Evolutionary conservation across 2,888 invertebrate genomes (phyloP).

Genomic region (Drosophila buzzatii): DNA sequence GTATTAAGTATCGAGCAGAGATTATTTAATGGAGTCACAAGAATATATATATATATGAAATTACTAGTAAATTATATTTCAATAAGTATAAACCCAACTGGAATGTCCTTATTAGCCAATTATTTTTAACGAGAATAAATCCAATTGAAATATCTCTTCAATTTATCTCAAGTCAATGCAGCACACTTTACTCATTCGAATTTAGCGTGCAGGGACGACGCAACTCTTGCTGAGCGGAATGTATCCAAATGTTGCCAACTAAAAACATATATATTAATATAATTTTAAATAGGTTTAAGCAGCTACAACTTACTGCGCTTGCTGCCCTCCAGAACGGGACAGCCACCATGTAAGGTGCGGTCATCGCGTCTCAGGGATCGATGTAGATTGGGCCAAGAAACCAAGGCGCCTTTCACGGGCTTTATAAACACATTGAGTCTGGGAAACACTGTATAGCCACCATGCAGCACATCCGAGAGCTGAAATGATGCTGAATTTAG

Average conservation of each 20-base stretch:
- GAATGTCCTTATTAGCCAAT: too few species aligned
- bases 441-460: slow-evolving; percentile 98
- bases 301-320: slow-evolving; percentile 92
- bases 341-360: slow-evolving; percentile 96
- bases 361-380: slow-evolving; percentile 94
- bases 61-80: background rate
- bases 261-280: slow-evolving; percentile 1
- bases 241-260: slow-evolving; percentile 96
- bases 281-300: background rate
- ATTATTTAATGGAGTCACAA: background rate
- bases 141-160: too few species aligned
- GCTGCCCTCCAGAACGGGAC: slow-evolving; percentile 96
- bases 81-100: background rate
- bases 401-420: slow-evolving; percentile 95
- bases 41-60: background rate
- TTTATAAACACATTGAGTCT: slow-evolving; percentile 92
- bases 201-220: slow-evolving; percentile 86
- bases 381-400: slow-evolving; percentile 97
- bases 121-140: too few species aligned
- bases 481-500: slow-evolving; percentile 79
- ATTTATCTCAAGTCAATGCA: too few species aligned
- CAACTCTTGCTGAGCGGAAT: slow-evolving; percentile 93
- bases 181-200: slow-evolving; percentile 21
- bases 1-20: slow-evolving; percentile 33
- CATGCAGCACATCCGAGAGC: slow-evolving; percentile 98